Conservation (phyloP, 1,140 invertebrate species). For the Brachionus asplanchnoidis region DNA sequence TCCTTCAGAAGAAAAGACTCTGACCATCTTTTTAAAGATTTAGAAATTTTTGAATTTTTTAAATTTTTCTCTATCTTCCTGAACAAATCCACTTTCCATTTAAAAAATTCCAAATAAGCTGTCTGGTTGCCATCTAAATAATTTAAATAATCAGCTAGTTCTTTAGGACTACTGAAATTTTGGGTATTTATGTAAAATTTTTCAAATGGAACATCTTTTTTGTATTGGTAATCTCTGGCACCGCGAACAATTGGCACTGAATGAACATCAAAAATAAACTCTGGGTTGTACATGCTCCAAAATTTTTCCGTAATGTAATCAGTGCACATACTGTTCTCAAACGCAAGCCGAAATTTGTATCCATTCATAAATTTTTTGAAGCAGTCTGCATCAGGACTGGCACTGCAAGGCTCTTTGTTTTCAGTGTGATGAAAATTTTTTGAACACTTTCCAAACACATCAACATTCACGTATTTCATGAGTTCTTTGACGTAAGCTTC, state of each 20-base stretch:
- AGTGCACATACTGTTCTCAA: conserved; percentile 42
- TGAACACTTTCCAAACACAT: conserved; percentile 66
- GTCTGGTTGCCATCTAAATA: not conserved
- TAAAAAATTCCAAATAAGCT: conserved; percentile 38
- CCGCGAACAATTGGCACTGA: not conserved
- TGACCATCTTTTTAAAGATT: not conserved
- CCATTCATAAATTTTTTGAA: conserved; percentile 3
- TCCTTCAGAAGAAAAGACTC: not conserved
- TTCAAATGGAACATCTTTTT: not conserved
- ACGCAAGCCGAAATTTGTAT: conserved; percentile 43
- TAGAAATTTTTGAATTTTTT: not conserved
- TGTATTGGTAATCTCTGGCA: not conserved
- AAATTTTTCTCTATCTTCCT: not conserved
- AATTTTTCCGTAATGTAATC: conserved; percentile 44
- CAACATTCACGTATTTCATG: conserved; percentile 61
- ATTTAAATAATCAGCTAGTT: conserved; percentile 38
- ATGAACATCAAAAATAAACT: not conserved
- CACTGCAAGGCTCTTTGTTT: conserved; percentile 31
- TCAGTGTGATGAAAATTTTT: not conserved
- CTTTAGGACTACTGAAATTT: conserved; percentile 6
- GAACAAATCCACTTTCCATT: conserved; percentile 23
- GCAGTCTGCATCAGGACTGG: not conserved
- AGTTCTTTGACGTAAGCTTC: conserved; percentile 61
- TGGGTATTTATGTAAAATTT: conserved; percentile 11
- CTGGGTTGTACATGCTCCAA: conserved; percentile 6